Evolutionary conservation across 2,888 invertebrate species (phyloP).

Genomic region (Helicoverpa assulta): DNA sequence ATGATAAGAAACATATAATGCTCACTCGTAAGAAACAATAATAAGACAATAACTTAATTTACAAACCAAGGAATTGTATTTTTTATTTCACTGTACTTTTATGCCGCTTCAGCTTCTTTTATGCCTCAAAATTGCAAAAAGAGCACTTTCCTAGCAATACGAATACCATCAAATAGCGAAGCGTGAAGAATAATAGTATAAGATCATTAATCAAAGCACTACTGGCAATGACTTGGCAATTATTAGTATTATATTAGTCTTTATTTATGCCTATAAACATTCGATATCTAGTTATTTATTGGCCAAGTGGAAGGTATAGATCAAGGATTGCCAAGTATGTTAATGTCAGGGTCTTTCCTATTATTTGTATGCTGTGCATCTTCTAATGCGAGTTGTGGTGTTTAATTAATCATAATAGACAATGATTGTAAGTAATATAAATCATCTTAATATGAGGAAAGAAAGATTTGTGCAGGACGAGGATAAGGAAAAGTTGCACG

Average conservation of each 20-base stretch:
- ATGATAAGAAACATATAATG: no score
- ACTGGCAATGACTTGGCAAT: neutral
- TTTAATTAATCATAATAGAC: neutral
- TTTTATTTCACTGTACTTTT: no score
- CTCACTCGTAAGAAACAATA: no score
- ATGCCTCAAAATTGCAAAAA: no score
- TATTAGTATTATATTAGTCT: neutral
- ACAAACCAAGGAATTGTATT: no score
- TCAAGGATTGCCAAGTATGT: slow-evolving; percentile 37
- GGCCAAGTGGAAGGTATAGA: slow-evolving; percentile 17
- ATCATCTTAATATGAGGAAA: neutral
- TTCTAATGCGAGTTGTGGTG: slow-evolving; percentile 4
- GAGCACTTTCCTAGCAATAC: no score
- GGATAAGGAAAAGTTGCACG: no score
- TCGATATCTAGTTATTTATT: slow-evolving; percentile 5
- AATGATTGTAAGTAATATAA: neutral
- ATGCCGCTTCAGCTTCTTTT: no score
- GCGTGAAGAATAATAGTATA: neutral
- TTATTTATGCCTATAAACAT: neutral
- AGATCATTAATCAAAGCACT: neutral
- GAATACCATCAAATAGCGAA: no score
- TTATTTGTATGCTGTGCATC: slow-evolving; percentile 20
- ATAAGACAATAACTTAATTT: no score
- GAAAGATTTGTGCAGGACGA: neutral
- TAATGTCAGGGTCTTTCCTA: slow-evolving; percentile 25